Percentiles rank a stretch among this genome's conserved stretches.
Conservation (phyloP, 2,113 vertebrate genomes). For the Corythornis madagascariensis region DNA sequence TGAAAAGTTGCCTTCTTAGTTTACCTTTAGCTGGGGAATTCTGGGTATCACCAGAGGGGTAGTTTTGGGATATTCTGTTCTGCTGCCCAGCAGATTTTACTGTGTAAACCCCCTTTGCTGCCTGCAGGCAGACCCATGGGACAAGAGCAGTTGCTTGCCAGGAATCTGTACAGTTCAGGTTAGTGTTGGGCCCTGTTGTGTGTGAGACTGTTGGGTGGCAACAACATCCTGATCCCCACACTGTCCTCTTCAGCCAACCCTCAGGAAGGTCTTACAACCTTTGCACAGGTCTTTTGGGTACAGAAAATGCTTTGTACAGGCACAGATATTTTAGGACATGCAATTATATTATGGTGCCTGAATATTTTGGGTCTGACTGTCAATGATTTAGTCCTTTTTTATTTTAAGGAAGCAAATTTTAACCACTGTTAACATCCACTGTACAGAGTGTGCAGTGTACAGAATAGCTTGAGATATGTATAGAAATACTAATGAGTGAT, state of each 20-base stretch:
- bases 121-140: neutral
- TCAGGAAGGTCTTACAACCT: neutral
- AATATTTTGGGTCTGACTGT: neutral
- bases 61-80: neutral
- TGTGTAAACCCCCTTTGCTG: neutral
- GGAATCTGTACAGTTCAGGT: neutral
- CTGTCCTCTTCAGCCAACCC: neutral
- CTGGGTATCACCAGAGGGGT: neutral
- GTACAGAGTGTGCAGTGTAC: slow-evolving; percentile 45
- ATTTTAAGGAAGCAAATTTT: slow-evolving; percentile 33
- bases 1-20: neutral
- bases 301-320: neutral
- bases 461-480: slow-evolving; percentile 54
- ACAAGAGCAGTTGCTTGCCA: neutral
- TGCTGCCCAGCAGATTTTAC: neutral
- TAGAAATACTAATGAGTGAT: slow-evolving; percentile 69
- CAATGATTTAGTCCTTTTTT: neutral
- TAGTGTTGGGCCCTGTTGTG: accelerated
- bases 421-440: slow-evolving; percentile 55
- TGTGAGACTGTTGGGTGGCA: neutral
- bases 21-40: neutral
- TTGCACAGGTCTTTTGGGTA: neutral
- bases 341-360: neutral
- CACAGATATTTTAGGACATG: neutral
- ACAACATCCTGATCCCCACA: neutral